These are phyloP conservation scores for Tetrapedia diversipes DNA, from an alignment of 2,888 invertebrate species.

Conservation along the genomic window DNA sequence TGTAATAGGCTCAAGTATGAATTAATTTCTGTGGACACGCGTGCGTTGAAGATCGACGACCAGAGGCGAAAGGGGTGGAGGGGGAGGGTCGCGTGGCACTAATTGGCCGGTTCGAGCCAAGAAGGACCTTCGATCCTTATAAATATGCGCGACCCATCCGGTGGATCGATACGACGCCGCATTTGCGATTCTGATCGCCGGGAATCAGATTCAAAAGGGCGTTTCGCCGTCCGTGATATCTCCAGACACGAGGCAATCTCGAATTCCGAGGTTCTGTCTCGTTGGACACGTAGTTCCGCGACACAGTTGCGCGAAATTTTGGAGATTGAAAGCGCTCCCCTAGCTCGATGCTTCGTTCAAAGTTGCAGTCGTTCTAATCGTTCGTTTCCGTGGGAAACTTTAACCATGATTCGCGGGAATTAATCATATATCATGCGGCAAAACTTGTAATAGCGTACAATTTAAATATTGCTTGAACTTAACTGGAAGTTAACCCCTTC, in stretches of 20 bases:
- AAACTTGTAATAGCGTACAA: too few species aligned
- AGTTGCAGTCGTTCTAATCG: too few species aligned
- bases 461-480: too few species aligned
- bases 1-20: conserved; percentile 40
- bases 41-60: background rate
- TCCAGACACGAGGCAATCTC: background rate
- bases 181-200: conserved; percentile 29
- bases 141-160: conserved; percentile 39
- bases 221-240: background rate
- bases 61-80: background rate
- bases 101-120: conserved; percentile 35
- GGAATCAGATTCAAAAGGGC: background rate
- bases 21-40: conserved; percentile 35
- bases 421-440: too few species aligned
- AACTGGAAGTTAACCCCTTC: too few species aligned
- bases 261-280: background rate
- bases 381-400: too few species aligned
- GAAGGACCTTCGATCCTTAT: conserved; percentile 37
- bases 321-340: too few species aligned
- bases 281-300: background rate
- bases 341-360: too few species aligned
- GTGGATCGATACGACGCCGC: conserved; percentile 15
- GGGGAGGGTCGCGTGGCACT: conserved; percentile 10
- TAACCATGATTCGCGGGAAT: too few species aligned
- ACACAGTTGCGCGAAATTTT: background rate